Evolutionary conservation across 1,140 invertebrate genomes (phyloP), one percentile per base, ranked within the genome.

Genomic region (Halotydeus destructor): DNA sequence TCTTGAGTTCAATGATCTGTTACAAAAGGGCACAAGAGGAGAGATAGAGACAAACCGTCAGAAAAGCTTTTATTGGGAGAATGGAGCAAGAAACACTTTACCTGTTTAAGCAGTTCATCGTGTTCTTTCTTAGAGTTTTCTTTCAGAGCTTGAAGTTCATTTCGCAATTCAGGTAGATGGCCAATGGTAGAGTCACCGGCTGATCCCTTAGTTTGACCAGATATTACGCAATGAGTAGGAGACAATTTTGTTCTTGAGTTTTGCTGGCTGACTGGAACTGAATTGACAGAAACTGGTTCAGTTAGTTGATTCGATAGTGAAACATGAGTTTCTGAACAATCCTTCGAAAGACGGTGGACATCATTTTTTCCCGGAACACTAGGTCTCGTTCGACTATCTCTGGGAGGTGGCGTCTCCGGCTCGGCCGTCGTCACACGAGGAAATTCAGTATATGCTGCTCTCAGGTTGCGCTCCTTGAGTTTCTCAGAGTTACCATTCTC

Each of bases 91-190:
- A n/a, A 30, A 30, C n/a, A 30, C 28, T 16, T 22, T 43, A 50
- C 49, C 45, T 50, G 38, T 40, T 47, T 50, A 25, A 43, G 21
- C 5, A 50, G 23, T 16, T 46, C 49, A 38, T 43, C 44, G 16
- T 33, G 47, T 11, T 50, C 49, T 41, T 39, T 45, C 9, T 33
- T 34, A 28, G 23, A 40, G 21, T 40, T 40, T 30, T 47, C 40
- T 36, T 38, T 44, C 23, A 42, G 30, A 31, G 38, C 19, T 18
- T 37, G 23, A 16, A 50, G 11, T 11, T 45, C 38, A 18, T 43
- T 37, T 16, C 40, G 41, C 16, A 47, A 36, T 24, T 45, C 45
- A 18, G 12, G 11, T 21, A 46, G 11, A n/a, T 46, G 36, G n/a
- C n/a, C n/a, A n/a, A n/a, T n/a, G n/a, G n/a, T n/a, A n/a, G n/a